Evolutionary conservation across 1,140 invertebrate species (phyloP).

Genomic region (Cherax destructor): DNA sequence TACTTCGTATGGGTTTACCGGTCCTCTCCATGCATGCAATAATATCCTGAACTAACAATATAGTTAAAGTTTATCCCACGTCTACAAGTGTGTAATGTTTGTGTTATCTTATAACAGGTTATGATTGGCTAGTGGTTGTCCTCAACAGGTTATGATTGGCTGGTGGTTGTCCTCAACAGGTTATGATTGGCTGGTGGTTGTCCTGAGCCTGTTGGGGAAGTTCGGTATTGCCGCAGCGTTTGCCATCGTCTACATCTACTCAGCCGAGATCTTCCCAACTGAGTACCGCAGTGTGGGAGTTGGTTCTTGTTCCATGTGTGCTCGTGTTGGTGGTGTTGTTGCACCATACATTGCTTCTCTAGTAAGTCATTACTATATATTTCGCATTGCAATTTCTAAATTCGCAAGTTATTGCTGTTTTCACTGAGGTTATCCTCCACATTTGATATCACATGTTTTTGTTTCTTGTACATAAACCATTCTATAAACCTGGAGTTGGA

Average conservation of each 20-base stretch:
- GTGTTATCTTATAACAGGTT: slow-evolving; percentile 26
- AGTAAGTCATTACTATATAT: slow-evolving; percentile 28
- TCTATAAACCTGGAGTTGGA: too few relatives aligned
- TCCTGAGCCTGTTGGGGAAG: slow-evolving; percentile 85
- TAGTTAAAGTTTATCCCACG: not conserved
- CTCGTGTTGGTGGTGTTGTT: not conserved
- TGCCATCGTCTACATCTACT: slow-evolving; percentile 90
- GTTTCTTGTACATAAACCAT: too few relatives aligned
- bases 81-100: not conserved
- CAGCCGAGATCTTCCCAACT: too few relatives aligned
- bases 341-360: slow-evolving; percentile 60
- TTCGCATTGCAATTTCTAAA: too few relatives aligned
- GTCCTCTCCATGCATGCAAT: too few relatives aligned
- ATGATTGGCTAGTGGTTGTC: slow-evolving; percentile 77
- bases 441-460: too few relatives aligned
- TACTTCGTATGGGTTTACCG: too few relatives aligned
- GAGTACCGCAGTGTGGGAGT: slow-evolving; percentile 34
- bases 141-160: slow-evolving; percentile 74
- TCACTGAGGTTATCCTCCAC: too few relatives aligned
- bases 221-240: slow-evolving; percentile 91
- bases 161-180: slow-evolving; percentile 78
- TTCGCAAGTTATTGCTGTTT: too few relatives aligned
- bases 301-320: slow-evolving; percentile 70
- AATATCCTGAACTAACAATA: not conserved
- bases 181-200: slow-evolving; percentile 75